A percentile compares a stretch with the other conserved stretches of the same genome.
Conservation (phyloP, 1,140 invertebrate species). For the Thalassaphorura encarpata region DNA sequence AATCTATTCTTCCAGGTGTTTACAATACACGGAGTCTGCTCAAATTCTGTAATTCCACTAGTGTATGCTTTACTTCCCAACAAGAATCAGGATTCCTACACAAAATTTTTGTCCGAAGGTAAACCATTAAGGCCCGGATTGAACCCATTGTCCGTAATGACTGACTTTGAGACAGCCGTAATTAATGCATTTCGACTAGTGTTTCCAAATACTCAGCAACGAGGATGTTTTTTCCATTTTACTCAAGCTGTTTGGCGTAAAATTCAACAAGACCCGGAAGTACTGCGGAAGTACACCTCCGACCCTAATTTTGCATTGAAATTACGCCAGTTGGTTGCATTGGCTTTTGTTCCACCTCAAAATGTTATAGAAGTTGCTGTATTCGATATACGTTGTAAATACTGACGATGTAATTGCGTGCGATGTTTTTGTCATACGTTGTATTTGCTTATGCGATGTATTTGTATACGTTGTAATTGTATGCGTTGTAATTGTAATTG, state of each 20-base stretch:
- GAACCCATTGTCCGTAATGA: not conserved
- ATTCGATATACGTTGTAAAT: too few relatives aligned
- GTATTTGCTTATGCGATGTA: too few relatives aligned
- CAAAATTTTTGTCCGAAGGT: not conserved
- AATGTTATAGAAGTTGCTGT: too few relatives aligned
- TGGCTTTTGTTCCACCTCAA: not conserved
- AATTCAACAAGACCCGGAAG: constrained; percentile 3
- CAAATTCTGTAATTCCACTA: not conserved
- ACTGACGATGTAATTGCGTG: too few relatives aligned
- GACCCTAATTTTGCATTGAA: not conserved
- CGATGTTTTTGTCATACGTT: too few relatives aligned
- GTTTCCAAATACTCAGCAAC: not conserved
- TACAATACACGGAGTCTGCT: constrained; percentile 2
- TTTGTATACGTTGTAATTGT: too few relatives aligned
- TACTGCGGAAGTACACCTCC: not conserved
- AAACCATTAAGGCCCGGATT: not conserved
- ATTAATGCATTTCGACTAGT: not conserved
- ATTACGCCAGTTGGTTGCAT: not conserved
- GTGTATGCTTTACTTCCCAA: constrained; percentile 1
- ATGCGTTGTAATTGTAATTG: too few relatives aligned
- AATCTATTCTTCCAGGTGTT: constrained; percentile 3
- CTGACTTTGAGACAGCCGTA: constrained; percentile 9
- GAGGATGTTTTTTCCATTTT: constrained; percentile 20
- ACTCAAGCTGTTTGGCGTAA: constrained; percentile 6
- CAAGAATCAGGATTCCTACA: not conserved